A percentile compares a stretch with the other conserved stretches of the same genome.
These are phyloP conservation scores for Dolomedes plantarius DNA, from an alignment of 2,888 invertebrate species.

Conservation along the genomic window DNA sequence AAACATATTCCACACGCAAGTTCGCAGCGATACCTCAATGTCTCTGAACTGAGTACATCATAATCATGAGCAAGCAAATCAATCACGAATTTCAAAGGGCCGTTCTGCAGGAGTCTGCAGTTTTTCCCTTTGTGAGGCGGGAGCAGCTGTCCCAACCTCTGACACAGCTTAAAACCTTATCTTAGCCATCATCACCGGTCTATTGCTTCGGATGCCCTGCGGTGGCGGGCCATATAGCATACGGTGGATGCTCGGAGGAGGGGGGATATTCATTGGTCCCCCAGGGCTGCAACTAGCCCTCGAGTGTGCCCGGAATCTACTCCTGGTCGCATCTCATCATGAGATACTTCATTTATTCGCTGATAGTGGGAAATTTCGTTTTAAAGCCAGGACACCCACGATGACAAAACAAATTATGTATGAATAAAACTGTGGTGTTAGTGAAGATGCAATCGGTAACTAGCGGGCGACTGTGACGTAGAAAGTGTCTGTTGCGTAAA, in stretches of 20 bases:
- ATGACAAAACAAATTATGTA: conserved; percentile 9
- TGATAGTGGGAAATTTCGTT: conserved; percentile 6
- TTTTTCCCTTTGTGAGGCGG: conserved; percentile 48
- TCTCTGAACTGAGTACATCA: background rate
- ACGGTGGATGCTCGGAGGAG: background rate
- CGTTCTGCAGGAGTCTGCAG: conserved; percentile 32
- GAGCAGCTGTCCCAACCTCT: conserved; percentile 55
- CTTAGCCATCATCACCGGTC: conserved; percentile 42
- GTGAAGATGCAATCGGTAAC: background rate
- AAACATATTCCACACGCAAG: too few relatives aligned
- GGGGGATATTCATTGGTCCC: background rate
- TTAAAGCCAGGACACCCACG: background rate
- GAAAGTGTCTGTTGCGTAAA: too few relatives aligned
- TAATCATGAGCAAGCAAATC: conserved; percentile 69
- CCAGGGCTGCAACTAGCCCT: background rate
- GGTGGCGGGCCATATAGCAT: conserved; percentile 26
- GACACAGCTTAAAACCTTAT: conserved; percentile 41
- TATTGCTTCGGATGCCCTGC: conserved; percentile 31
- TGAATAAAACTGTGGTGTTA: background rate
- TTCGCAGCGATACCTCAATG: background rate
- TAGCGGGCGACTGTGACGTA: too few relatives aligned
- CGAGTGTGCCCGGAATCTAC: background rate
- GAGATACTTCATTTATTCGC: background rate
- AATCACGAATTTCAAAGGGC: conserved; percentile 40
- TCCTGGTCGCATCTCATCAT: background rate